A percentile compares a stretch with the other conserved stretches of the same genome.
These are phyloP conservation scores for Anthophora plumipes DNA, from an alignment of 2,888 invertebrate species.

Conservation along the genomic window DNA sequence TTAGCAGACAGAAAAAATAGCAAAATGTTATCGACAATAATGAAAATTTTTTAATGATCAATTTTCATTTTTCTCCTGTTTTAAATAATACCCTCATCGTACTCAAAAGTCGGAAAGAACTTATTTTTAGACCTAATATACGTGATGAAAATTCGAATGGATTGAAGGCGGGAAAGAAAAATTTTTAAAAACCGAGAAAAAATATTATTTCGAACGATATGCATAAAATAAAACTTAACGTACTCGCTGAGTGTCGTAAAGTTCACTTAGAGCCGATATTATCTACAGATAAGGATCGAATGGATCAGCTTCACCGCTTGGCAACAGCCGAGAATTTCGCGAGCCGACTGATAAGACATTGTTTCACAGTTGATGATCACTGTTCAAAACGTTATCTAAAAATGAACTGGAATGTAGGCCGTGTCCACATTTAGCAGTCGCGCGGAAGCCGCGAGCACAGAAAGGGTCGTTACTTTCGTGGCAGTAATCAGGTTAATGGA, in stretches of 20 bases:
- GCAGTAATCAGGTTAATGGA: constrained; percentile 77
- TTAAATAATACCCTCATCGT: too few relatives aligned
- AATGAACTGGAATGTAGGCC: constrained; percentile 64
- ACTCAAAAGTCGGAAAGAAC: too few relatives aligned
- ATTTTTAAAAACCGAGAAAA: too few relatives aligned
- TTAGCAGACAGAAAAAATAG: too few relatives aligned
- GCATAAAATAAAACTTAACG: neutral
- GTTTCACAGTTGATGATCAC: constrained; percentile 40
- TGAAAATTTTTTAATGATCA: too few relatives aligned
- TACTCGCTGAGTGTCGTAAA: too few relatives aligned
- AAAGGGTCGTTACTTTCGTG: constrained; percentile 70
- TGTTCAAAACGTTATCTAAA: constrained; percentile 55
- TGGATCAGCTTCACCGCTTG: neutral
- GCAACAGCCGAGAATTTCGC: neutral
- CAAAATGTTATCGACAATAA: too few relatives aligned
- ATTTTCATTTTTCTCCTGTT: too few relatives aligned
- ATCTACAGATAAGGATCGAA: neutral
- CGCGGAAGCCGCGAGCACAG: constrained; percentile 52
- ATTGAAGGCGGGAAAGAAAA: too few relatives aligned
- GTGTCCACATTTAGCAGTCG: constrained; percentile 62
- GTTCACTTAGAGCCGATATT: neutral
- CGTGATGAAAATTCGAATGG: too few relatives aligned
- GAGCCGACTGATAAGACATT: constrained; percentile 19
- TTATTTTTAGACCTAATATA: too few relatives aligned
- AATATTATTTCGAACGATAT: too few relatives aligned